Base-by-base conservation (phyloP, 2,888 invertebrate species). In the Temnothorax ravouxi region DNA sequence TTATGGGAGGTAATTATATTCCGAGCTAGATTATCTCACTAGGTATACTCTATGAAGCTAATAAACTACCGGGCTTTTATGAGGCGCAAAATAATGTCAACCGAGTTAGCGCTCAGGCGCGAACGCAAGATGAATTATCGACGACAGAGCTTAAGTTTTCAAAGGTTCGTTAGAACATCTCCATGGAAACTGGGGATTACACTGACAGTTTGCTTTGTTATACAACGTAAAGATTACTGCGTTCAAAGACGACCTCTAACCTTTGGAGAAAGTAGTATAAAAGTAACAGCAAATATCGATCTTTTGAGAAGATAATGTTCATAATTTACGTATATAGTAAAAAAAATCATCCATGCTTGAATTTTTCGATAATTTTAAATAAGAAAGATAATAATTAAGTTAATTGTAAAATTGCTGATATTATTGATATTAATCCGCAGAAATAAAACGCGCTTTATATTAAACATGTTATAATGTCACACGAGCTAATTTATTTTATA, bases 181-280 rank as follows among this genome's bases (percentile, higher is more conserved):
- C 89, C 80, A 81, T 79, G 87, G 86, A 89, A 90, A 86, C 85
- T 85, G 84, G 88, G 89, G 91, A 93, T 93, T 90, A 91, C 88
- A 86, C 75, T 86, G 84, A 83, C 88, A 87, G 88, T 92, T 90
- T 69, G 54, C 59, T 59, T 85, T 84, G 84, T 91, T 91, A 88
- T 87, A 90, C 88, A 89, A 89, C 88, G 15, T 67, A 86, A 89
- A 87, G 86, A 84, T 88, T 56, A 72, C 13, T 72, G n/a, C 72
- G 59, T 80, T 50, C 38, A 72, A 59, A 72, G 8, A 61, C n/a
- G n/a, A 80, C 59, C 72, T 71, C 8, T 61, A 47, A 72, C 59
- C 79, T 80, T 80, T 80, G n/a, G 52, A 41, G 13, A 76, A 41
- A 25, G 11, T 52, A 54, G n/a, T 76, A 41, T 67, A 67, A 77